Base-by-base conservation (phyloP, 2,113 vertebrate genomes). In the Istiophorus platypterus region DNA sequence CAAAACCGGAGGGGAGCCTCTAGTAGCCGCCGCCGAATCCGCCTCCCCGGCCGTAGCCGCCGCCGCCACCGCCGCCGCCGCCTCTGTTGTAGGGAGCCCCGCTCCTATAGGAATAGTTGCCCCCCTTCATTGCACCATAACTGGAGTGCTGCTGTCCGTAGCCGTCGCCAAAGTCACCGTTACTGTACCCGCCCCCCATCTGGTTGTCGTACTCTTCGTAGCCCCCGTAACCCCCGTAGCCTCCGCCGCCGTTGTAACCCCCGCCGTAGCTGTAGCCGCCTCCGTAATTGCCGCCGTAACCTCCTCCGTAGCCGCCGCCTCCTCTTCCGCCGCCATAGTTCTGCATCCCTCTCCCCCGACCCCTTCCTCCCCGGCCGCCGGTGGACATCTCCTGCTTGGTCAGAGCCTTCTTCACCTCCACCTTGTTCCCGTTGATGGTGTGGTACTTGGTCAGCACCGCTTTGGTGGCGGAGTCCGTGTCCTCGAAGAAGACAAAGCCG, bases 401-500 rank as follows among this genome's bases (percentile, higher is more conserved):
- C 68, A 98, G 95, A 1, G 97, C 97, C 57, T 98, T 98, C 94
- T 98, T 98, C 66, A 98, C 97, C 91, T 98, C 97, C 85, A 98
- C 97, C 85, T 97, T 96, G 88, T 97, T 96, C 56, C 97, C 97
- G 86, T 97, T 96, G 88, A 98, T 97, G 12, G 95, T 96, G 81
- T 98, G 97, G 92, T 96, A 98, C 89, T 97, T 98, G 64, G 96
- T 95, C 47, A 97, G 95, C 17, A 96, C 97, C 37, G 97, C 97
- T 89, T 99, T 99, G 64, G 98, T 97, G 31, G 97, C 98, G 0
- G 98, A 97, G 91, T 98, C 97, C 92, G 96, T 97, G 84, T 96
- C 97, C 87, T 97, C 95, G 62, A 98, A 99, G 88, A 97, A 97
- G 80, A 99, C 97, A 95, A 99, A 99, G 87, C 97, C 98, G 89